Evolutionary conservation across 2,113 vertebrate species (phyloP).

Genomic region (Ascaphus truei): DNA sequence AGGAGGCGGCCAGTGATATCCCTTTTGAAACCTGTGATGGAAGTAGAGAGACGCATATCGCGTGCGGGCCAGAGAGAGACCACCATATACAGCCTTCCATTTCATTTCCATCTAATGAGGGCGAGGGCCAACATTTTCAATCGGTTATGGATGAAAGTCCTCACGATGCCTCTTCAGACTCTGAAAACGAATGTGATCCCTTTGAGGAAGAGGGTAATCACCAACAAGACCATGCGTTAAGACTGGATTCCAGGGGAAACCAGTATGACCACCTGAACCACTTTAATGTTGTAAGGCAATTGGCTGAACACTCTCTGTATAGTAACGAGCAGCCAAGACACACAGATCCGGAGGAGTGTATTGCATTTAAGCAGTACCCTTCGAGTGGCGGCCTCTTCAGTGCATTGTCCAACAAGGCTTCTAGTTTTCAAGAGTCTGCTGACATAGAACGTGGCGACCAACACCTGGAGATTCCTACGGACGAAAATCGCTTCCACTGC

Average conservation of each 20-base stretch:
- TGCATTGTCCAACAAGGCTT: slow-evolving; percentile 53
- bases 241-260: slow-evolving; percentile 47
- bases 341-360: slow-evolving; percentile 57
- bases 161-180: slow-evolving; percentile 45
- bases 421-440: slow-evolving; percentile 58
- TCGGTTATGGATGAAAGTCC: slow-evolving; percentile 45
- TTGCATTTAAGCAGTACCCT: slow-evolving; percentile 64
- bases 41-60: slow-evolving; percentile 38
- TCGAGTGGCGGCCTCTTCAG: slow-evolving; percentile 60
- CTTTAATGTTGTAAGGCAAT: slow-evolving; percentile 47
- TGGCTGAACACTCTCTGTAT: slow-evolving; percentile 48
- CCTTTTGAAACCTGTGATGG: slow-evolving; percentile 58
- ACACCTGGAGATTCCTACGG: slow-evolving; percentile 53
- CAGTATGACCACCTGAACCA: slow-evolving; percentile 48
- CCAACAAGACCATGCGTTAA: slow-evolving; percentile 50
- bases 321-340: slow-evolving; percentile 55
- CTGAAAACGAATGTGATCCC: slow-evolving; percentile 51
- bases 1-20: slow-evolving; percentile 60
- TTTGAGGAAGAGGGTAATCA: slow-evolving; percentile 48
- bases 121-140: slow-evolving; percentile 49
- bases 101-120: slow-evolving; percentile 48
- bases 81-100: slow-evolving; percentile 39
- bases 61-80: slow-evolving; percentile 45
- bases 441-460: slow-evolving; percentile 60
- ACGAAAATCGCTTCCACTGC: slow-evolving; percentile 76